A percentile compares a stretch with the other conserved stretches of the same genome.
Evolutionary conservation across 1,140 invertebrate species (phyloP).

Genomic region (Drosophila pseudoobscura): DNA sequence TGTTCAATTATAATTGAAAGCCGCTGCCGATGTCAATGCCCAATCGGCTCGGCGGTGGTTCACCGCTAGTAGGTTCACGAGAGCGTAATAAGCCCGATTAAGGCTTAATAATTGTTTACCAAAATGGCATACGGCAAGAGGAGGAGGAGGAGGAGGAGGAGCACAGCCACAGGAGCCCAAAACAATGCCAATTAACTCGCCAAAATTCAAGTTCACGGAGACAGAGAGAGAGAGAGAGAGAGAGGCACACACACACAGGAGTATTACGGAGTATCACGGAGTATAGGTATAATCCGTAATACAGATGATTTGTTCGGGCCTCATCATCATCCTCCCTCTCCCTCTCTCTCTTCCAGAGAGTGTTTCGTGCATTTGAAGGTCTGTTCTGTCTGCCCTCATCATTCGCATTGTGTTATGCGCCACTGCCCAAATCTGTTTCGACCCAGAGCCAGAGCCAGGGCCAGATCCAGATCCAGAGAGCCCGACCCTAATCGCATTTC

Average conservation of each 20-base stretch:
- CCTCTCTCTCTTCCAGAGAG: background rate
- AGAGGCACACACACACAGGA: slow-evolving; percentile 2
- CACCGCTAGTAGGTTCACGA: slow-evolving; percentile 37
- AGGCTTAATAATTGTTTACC: slow-evolving; percentile 41
- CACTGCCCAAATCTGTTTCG: slow-evolving; percentile 70
- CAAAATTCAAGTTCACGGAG: slow-evolving; percentile 58
- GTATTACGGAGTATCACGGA: background rate
- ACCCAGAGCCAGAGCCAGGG: slow-evolving; percentile 35
- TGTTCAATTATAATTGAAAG: slow-evolving; percentile 66
- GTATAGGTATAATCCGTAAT: slow-evolving; percentile 47
- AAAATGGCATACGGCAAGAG: background rate
- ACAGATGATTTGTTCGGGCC: slow-evolving; percentile 58
- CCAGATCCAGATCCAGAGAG: slow-evolving; percentile 9
- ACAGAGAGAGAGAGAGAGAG: background rate
- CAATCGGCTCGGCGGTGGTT: slow-evolving; percentile 32
- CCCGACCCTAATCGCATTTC: slow-evolving; percentile 78
- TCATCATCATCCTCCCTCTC: slow-evolving; percentile 29
- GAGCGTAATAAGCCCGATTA: slow-evolving; percentile 63
- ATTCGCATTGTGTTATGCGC: slow-evolving; percentile 75
- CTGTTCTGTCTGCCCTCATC: slow-evolving; percentile 72
- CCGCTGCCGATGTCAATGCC: slow-evolving; percentile 35
- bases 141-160: background rate
- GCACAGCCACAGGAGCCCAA: background rate
- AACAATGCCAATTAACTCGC: slow-evolving; percentile 62
- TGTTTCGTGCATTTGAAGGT: slow-evolving; percentile 9